Evolutionary conservation across 2,113 vertebrate species (phyloP).

Genomic region (Catharus bicknelli): DNA sequence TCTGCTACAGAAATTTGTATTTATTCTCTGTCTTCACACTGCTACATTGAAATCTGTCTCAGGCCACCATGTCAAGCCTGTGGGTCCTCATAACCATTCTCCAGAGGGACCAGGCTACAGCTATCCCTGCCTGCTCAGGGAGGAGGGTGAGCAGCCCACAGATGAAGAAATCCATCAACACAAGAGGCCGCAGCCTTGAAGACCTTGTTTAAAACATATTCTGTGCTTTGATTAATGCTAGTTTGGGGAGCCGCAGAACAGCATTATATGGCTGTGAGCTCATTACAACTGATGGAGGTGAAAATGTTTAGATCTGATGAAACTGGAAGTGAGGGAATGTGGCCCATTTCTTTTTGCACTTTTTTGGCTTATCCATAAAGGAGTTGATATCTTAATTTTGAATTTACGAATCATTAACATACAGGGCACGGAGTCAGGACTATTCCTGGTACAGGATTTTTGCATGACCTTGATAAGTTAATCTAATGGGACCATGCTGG

Average conservation of each 20-base stretch:
- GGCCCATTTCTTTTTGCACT: background rate
- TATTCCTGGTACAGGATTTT: conserved; percentile 17
- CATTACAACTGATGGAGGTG: background rate
- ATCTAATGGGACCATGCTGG: conserved; percentile 9
- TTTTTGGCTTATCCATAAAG: background rate
- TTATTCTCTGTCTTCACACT: background rate
- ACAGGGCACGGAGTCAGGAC: background rate
- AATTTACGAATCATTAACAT: background rate
- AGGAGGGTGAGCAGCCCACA: background rate
- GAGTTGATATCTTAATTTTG: background rate
- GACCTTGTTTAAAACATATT: background rate
- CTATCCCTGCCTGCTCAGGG: background rate
- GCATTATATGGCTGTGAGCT: background rate
- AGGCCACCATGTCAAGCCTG: background rate
- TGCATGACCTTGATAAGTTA: conserved; percentile 35
- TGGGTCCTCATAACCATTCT: background rate
- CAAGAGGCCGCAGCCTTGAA: background rate
- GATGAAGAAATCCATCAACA: background rate
- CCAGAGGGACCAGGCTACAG: background rate
- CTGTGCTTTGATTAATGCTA: background rate
- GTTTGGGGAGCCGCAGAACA: background rate
- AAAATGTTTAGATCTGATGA: background rate
- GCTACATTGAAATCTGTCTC: background rate
- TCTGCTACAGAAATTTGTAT: background rate
- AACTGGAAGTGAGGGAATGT: background rate